These are phyloP conservation scores for Melanargia galathea DNA, from an alignment of 2,888 invertebrate species.

Conservation along the genomic window DNA sequence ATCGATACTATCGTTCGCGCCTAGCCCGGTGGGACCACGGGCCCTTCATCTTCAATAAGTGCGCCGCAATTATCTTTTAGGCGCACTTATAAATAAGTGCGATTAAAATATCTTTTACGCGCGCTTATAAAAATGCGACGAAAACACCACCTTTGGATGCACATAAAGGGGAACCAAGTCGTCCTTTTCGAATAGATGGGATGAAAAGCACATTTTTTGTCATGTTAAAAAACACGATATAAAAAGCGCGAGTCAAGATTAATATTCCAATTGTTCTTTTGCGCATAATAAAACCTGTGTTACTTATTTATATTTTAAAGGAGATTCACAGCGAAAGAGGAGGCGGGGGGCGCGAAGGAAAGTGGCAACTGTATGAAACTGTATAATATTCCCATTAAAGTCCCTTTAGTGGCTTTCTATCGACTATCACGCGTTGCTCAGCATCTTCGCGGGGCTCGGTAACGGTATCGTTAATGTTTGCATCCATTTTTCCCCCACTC, in stretches of 20 bases:
- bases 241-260: constrained; percentile 21
- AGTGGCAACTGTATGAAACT: constrained; percentile 68
- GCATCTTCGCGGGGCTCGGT: constrained; percentile 70
- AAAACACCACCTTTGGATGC: no score
- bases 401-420: constrained; percentile 69
- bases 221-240: no score
- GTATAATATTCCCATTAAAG: constrained; percentile 79
- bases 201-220: no score
- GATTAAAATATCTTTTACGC: no score
- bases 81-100: no score
- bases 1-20: no score
- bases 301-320: constrained; percentile 41
- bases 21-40: no score
- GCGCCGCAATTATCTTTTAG: no score
- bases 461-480: constrained; percentile 77
- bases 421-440: constrained; percentile 72
- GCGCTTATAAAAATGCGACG: no score
- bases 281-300: constrained; percentile 32
- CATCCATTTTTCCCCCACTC: constrained; percentile 60
- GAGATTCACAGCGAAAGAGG: constrained; percentile 35
- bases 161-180: no score
- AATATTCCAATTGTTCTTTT: constrained; percentile 27
- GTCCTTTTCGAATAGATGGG: no score
- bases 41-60: no score
- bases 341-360: constrained; percentile 40